A percentile compares a stretch with the other conserved stretches of the same genome.
phyloP scores from a whole-genome alignment of 2,888 invertebrate genomes.

The Mamestra brassicae region DNA sequence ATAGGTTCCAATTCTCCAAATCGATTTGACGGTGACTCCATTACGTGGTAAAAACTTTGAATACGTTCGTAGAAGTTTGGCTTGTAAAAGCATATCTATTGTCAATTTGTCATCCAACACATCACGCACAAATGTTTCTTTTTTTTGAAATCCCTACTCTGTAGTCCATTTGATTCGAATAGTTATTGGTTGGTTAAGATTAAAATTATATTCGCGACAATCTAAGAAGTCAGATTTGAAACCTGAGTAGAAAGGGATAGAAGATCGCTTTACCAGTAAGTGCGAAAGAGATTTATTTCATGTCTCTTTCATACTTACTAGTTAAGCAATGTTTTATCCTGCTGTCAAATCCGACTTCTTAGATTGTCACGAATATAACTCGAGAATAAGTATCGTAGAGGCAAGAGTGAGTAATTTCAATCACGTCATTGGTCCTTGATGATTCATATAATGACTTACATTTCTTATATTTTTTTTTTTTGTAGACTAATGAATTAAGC shows the following conservation, averaged over 20 bases:
- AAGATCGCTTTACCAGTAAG: too few relatives aligned
- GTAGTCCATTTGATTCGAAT: background rate
- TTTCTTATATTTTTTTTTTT: background rate
- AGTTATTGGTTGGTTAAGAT: background rate
- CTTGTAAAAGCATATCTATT: constrained; percentile 17
- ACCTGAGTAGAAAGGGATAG: too few relatives aligned
- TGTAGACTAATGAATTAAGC: too few relatives aligned
- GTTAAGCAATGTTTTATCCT: too few relatives aligned
- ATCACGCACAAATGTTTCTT: constrained; percentile 1
- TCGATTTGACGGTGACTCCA: constrained; percentile 39
- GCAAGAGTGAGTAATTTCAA: background rate
- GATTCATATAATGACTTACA: background rate
- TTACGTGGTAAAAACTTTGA: constrained; percentile 37
- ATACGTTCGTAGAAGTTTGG: constrained; percentile 21
- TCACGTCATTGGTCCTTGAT: constrained; percentile 34
- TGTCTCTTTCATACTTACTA: too few relatives aligned
- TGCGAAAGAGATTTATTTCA: too few relatives aligned
- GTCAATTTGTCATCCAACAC: background rate
- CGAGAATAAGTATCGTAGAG: background rate
- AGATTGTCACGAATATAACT: too few relatives aligned
- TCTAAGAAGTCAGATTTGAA: too few relatives aligned
- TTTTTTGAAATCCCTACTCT: background rate
- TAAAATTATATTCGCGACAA: background rate
- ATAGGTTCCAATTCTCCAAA: constrained; percentile 34
- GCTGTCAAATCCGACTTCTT: too few relatives aligned